Evolutionary conservation across 64 coral and sea anemone species (phyloP).

Genomic region (Stylophora pistillata): DNA sequence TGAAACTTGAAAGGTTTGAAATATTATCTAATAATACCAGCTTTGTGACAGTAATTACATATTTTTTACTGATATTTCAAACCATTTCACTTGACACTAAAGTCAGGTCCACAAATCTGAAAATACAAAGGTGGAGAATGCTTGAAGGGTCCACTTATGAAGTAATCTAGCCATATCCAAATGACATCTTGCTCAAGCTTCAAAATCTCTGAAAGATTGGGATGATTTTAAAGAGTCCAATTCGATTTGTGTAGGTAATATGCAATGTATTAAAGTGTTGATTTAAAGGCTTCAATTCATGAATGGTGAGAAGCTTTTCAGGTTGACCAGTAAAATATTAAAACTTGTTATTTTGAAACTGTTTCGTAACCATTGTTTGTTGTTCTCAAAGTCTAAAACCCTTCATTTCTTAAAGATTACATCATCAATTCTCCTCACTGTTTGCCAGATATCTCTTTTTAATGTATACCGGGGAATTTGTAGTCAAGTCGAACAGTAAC

Average conservation of each 20-base stretch:
- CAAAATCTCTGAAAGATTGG: neutral
- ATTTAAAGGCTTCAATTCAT: neutral
- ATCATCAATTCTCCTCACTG: too few species aligned
- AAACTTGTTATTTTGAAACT: constrained; percentile 24
- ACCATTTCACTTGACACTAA: neutral
- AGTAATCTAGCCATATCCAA: neutral
- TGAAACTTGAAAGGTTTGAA: constrained; percentile 2
- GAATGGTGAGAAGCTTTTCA: neutral
- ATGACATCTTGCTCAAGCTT: neutral
- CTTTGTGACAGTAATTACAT: neutral
- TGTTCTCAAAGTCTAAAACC: too few species aligned
- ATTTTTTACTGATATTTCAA: constrained; percentile 2
- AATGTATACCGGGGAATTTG: too few species aligned
- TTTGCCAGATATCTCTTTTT: too few species aligned
- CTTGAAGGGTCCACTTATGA: neutral
- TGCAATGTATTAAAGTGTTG: constrained; percentile 9
- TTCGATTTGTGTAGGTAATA: constrained; percentile 9
- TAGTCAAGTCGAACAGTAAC: too few species aligned
- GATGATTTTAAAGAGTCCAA: neutral
- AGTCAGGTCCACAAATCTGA: neutral
- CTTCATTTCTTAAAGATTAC: too few species aligned
- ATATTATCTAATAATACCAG: neutral
- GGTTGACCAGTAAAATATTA: constrained; percentile 14
- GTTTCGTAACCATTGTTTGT: too few species aligned
- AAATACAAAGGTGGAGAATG: neutral